Evolutionary conservation across 1,140 invertebrate species (phyloP), one percentile per base, ranked within the genome.

Genomic region (Nebria ingens): DNA sequence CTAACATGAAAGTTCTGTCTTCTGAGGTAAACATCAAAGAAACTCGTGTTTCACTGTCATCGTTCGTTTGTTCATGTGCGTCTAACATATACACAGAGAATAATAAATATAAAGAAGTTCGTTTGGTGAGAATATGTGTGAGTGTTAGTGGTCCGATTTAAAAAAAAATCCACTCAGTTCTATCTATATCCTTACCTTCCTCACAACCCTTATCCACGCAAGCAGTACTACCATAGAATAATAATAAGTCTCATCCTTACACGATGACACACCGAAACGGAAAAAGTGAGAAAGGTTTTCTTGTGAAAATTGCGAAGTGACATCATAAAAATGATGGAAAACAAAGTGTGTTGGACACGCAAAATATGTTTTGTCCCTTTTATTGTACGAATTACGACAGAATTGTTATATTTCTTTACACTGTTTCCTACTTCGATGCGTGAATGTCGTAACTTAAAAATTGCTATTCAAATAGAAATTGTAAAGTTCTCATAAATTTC

Each of bases 241-340:
- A 63, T 58, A 61, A 63, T 63, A 52, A 57, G 57, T 58, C n/a
- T n/a, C 25, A n/a, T 34, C n/a, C 25, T 34, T 34, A n/a, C n/a
- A n/a, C n/a, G n/a, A n/a, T n/a, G n/a, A n/a, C n/a, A n/a, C n/a
- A n/a, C n/a, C n/a, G n/a, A n/a, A n/a, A n/a, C n/a, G n/a, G n/a
- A n/a, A n/a, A n/a, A n/a, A n/a, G n/a, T n/a, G 25, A 34, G n/a
- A 34, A 34, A 34, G 25, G 25, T n/a, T 34, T n/a, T n/a, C 25
- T 6, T 55, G 49, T n/a, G 54, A 57, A 56, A 59, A 63, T 58
- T 56, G 49, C 50, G 34, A 59, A 62, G 21, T 57, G 56, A 57
- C 54, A 56, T 58, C 55, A 59, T 58, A 63, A 59, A 57, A 63
- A 59, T 59, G 62, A 63, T 52, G 59, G 54, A 57, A 61, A 59